phyloP scores from a whole-genome alignment of 2,888 invertebrate species.

The Atherix ibis region DNA sequence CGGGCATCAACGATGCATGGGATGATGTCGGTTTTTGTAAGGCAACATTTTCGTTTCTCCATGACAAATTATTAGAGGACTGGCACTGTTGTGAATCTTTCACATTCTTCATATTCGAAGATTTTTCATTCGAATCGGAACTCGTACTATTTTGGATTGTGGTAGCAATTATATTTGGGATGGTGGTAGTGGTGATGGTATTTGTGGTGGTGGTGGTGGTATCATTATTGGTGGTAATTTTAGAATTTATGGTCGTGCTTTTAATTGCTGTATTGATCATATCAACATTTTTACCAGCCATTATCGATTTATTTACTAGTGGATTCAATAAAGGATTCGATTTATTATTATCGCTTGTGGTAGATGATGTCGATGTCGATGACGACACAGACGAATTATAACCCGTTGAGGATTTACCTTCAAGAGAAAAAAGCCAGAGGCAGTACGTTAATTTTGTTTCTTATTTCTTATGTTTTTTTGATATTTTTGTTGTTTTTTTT shows the following conservation, averaged over 20 bases:
- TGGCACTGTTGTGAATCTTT: slow-evolving; percentile 1
- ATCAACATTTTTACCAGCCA: too few species aligned
- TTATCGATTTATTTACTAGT: too few species aligned
- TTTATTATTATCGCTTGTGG: not conserved
- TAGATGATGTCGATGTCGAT: slow-evolving; percentile 21
- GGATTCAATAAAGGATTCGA: too few species aligned
- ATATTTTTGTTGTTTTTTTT: slow-evolving; percentile 7
- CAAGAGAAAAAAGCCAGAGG: slow-evolving; percentile 70
- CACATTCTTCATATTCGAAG: not conserved
- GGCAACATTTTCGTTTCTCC: too few species aligned
- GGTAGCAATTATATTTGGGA: too few species aligned
- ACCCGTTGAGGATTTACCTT: slow-evolving; percentile 41
- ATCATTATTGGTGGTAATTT: too few species aligned
- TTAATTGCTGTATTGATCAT: too few species aligned
- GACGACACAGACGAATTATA: slow-evolving; percentile 32
- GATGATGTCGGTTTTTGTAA: slow-evolving; percentile 6
- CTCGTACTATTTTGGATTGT: too few species aligned
- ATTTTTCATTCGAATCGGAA: not conserved
- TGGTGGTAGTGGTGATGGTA: too few species aligned
- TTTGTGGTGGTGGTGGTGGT: too few species aligned
- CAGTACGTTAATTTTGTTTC: slow-evolving; percentile 36
- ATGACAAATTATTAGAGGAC: too few species aligned
- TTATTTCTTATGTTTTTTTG: slow-evolving; percentile 13
- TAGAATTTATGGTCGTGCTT: too few species aligned
- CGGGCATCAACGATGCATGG: not conserved